phyloP scores from a whole-genome alignment of 92 coral and sea anemone genomes.

The Galaxea fascicularis region DNA sequence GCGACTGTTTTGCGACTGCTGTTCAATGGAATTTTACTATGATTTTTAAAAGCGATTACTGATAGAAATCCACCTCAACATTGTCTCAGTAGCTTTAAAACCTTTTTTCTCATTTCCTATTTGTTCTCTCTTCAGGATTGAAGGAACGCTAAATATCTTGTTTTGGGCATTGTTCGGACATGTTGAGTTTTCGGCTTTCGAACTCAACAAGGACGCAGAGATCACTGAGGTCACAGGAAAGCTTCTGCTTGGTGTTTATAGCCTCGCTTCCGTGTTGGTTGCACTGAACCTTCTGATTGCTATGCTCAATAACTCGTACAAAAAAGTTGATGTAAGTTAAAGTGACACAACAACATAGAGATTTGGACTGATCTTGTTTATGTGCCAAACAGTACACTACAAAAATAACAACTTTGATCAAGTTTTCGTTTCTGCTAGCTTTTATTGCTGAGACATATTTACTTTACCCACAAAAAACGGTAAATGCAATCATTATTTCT shows the following conservation, averaged over 20 bases:
- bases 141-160: conserved; percentile 55
- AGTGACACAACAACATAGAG: background rate
- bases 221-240: conserved; percentile 80
- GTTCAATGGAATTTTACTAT: too few relatives aligned
- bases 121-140: conserved; percentile 41
- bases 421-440: too few relatives aligned
- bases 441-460: too few relatives aligned
- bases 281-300: conserved; percentile 87
- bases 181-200: conserved; percentile 51
- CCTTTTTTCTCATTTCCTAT: background rate
- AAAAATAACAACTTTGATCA: too few relatives aligned
- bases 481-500: too few relatives aligned
- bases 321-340: conserved; percentile 78
- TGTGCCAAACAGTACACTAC: too few relatives aligned
- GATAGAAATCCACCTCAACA: too few relatives aligned
- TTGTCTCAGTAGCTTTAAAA: background rate
- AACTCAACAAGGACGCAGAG: conserved; percentile 50
- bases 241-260: conserved; percentile 72
- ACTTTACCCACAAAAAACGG: too few relatives aligned
- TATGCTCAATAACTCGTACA: conserved; percentile 80
- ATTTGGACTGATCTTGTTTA: background rate
- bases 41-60: too few relatives aligned
- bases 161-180: conserved; percentile 92
- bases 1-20: too few relatives aligned
- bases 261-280: conserved; percentile 77